A percentile compares a stretch with the other conserved stretches of the same genome.
phyloP scores from a whole-genome alignment of 2,797 vertebrate genomes.

The Manis crassicaudata region DNA sequence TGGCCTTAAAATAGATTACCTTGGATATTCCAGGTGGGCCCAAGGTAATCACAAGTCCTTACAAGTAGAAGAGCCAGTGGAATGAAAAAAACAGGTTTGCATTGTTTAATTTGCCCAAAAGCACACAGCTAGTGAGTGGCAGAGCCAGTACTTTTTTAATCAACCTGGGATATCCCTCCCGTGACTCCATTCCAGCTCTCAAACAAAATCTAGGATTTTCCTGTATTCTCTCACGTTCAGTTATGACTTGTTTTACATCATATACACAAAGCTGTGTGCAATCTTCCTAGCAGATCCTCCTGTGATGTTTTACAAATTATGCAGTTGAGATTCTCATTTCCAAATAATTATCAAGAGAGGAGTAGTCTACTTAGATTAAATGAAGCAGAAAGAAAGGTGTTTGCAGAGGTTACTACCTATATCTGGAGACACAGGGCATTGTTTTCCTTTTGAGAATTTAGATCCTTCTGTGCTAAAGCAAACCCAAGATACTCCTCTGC shows the following conservation, averaged over 20 bases:
- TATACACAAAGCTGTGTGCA: not conserved
- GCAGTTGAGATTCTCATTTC: constrained; percentile 10
- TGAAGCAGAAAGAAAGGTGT: not conserved
- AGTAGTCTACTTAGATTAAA: not conserved
- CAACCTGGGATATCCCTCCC: not conserved
- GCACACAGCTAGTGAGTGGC: not conserved
- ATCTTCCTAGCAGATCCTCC: constrained; percentile 7
- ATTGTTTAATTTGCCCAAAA: not conserved
- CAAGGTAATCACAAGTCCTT: not conserved
- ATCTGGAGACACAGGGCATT: constrained; percentile 24
- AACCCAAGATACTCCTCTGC: constrained; percentile 59
- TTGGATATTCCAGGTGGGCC: not conserved
- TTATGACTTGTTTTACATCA: not conserved
- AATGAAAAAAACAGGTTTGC: not conserved
- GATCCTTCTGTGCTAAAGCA: constrained; percentile 70
- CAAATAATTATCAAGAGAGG: constrained; percentile 41
- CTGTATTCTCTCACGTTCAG: not conserved
- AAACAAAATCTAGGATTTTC: not conserved
- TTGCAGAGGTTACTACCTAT: not conserved
- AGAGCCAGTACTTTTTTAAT: not conserved
- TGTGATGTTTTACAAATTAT: not conserved
- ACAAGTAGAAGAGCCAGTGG: not conserved
- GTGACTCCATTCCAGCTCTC: not conserved
- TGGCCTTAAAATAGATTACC: not conserved
- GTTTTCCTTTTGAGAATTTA: constrained; percentile 65